phyloP scores from a whole-genome alignment of 2,888 invertebrate genomes.

The Pheosia gnoma region DNA sequence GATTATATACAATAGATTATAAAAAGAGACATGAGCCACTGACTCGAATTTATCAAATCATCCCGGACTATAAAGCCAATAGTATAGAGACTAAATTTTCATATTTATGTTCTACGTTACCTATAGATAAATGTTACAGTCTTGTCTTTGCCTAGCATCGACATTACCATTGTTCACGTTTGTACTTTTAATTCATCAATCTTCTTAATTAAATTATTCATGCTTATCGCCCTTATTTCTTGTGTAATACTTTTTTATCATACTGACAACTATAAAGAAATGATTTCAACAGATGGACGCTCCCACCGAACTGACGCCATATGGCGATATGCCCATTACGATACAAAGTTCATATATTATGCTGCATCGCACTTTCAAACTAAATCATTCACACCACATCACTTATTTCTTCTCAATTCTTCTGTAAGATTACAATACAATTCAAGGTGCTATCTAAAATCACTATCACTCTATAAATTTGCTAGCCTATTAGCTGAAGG shows the following conservation, averaged over 20 bases:
- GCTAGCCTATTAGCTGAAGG: constrained; percentile 59
- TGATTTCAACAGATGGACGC: constrained; percentile 43
- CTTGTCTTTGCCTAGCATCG: too few species aligned
- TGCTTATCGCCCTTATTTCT: background rate
- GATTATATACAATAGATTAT: too few species aligned
- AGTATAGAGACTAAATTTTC: too few species aligned
- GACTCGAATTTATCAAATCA: background rate
- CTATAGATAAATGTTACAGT: too few species aligned
- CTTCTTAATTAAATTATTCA: too few species aligned
- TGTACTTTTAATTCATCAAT: too few species aligned
- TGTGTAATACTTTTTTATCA: constrained; percentile 14
- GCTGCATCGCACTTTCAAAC: constrained; percentile 54
- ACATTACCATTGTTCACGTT: too few species aligned
- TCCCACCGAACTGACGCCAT: constrained; percentile 53
- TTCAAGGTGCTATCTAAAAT: constrained; percentile 5
- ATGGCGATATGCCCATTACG: constrained; percentile 47
- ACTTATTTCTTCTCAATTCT: too few species aligned
- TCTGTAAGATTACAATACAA: constrained; percentile 12
- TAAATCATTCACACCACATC: constrained; percentile 10
- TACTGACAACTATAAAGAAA: constrained; percentile 17
- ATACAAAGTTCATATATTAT: constrained; percentile 46
- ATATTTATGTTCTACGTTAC: too few species aligned
- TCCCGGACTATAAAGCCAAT: too few species aligned
- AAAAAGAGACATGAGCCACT: background rate
- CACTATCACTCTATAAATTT: constrained; percentile 42